Evolutionary conservation across 2,888 invertebrate species (phyloP).

Genomic region (Lithophane semibrunnea): DNA sequence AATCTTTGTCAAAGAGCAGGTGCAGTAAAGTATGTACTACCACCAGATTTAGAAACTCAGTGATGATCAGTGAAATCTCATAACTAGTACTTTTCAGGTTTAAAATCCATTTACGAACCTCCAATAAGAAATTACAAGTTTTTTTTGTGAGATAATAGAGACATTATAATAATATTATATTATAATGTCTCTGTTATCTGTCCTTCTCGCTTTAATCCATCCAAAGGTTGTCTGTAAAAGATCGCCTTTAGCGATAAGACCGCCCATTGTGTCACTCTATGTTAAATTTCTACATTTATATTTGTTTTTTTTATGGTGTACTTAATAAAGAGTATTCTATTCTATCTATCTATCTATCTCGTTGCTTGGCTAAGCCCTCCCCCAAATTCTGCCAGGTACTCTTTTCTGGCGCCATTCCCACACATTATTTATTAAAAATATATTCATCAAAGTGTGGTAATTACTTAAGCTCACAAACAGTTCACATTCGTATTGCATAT

Average conservation of each 20-base stretch:
- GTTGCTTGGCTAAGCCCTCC: too few relatives aligned
- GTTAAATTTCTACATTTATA: too few relatives aligned
- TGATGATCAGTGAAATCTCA: background rate
- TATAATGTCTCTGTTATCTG: too few relatives aligned
- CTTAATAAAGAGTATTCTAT: too few relatives aligned
- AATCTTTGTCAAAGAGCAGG: too few relatives aligned
- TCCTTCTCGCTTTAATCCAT: too few relatives aligned
- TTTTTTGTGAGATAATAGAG: background rate
- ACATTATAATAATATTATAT: too few relatives aligned
- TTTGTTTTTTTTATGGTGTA: too few relatives aligned
- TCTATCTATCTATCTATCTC: background rate
- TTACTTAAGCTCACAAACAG: slow-evolving; percentile 63
- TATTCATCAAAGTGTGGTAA: slow-evolving; percentile 28
- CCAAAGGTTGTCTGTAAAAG: too few relatives aligned
- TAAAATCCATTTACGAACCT: background rate
- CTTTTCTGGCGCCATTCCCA: background rate
- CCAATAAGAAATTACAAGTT: background rate
- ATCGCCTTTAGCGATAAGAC: too few relatives aligned
- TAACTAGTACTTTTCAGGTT: background rate
- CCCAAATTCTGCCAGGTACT: background rate
- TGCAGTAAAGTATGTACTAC: background rate
- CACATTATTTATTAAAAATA: background rate
- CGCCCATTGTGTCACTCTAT: too few relatives aligned
- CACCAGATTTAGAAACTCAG: background rate
- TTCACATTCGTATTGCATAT: slow-evolving; percentile 73